phyloP scores from a whole-genome alignment of 2,888 invertebrate species.

The Oeneis ivallda region DNA sequence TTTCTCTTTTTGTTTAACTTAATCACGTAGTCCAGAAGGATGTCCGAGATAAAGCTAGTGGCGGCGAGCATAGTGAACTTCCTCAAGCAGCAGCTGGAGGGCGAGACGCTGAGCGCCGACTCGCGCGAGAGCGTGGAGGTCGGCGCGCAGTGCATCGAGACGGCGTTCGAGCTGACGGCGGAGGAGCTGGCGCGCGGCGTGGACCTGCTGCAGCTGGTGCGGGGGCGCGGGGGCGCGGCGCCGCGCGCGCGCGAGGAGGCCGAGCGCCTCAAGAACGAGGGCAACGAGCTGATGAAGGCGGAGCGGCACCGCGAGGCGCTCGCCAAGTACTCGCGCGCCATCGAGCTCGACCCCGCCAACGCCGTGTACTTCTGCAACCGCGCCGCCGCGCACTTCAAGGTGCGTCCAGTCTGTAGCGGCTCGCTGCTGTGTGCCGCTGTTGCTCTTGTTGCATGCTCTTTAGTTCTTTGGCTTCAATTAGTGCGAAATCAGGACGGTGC shows the following conservation, averaged over 20 bases:
- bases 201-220: slow-evolving; percentile 62
- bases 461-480: too few species aligned
- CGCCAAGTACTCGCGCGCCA: slow-evolving; percentile 92
- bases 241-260: slow-evolving; percentile 83
- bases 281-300: slow-evolving; percentile 93
- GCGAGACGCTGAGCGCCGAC: slow-evolving; percentile 66
- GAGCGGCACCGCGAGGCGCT: slow-evolving; percentile 91
- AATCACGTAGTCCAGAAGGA: slow-evolving; percentile 41
- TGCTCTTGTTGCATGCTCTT: too few species aligned
- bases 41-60: slow-evolving; percentile 72
- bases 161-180: slow-evolving; percentile 88
- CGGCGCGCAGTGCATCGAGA: slow-evolving; percentile 96
- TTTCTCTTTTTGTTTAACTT: background rate
- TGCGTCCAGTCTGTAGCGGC: too few species aligned
- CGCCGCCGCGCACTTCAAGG: slow-evolving; percentile 96
- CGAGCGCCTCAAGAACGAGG: slow-evolving; percentile 92
- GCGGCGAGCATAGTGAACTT: slow-evolving; percentile 82
- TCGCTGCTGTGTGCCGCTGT: too few species aligned
- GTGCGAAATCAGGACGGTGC: too few species aligned
- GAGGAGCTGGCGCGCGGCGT: slow-evolving; percentile 65
- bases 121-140: slow-evolving; percentile 93
- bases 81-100: slow-evolving; percentile 79
- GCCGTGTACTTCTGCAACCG: slow-evolving; percentile 98
- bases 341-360: slow-evolving; percentile 92
- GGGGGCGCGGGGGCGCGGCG: slow-evolving; percentile 48